These are phyloP conservation scores for Varecia variegata DNA, from an alignment of 2,797 vertebrate species.

Conservation along the genomic window DNA sequence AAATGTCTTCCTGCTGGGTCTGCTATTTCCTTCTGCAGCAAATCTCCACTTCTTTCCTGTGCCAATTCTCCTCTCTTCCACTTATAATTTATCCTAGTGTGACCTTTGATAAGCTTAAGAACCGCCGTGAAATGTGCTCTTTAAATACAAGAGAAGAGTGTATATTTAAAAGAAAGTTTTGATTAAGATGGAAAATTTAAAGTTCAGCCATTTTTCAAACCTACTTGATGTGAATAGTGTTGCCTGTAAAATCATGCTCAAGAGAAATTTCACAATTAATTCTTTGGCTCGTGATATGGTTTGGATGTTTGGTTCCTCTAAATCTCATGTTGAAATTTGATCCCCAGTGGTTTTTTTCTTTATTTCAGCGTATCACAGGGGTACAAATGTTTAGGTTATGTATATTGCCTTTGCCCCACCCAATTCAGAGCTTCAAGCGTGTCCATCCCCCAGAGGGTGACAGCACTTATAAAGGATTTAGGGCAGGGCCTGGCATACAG, in stretches of 20 bases:
- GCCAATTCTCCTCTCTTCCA: neutral
- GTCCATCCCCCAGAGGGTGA: neutral
- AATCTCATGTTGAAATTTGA: neutral
- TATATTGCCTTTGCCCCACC: no score
- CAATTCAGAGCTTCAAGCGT: no score
- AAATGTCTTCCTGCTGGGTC: neutral
- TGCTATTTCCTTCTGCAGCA: neutral
- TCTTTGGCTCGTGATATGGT: neutral
- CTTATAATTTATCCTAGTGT: slow-evolving; percentile 37
- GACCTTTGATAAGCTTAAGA: slow-evolving; percentile 68
- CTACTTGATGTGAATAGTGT: neutral
- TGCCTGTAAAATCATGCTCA: neutral
- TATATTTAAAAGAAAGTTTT: slow-evolving; percentile 46
- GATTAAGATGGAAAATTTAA: slow-evolving; percentile 66
- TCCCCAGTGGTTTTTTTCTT: neutral
- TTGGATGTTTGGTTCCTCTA: neutral
- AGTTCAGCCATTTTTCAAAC: slow-evolving; percentile 39
- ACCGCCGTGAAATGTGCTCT: slow-evolving; percentile 53
- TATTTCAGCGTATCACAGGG: no score
- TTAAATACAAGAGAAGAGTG: slow-evolving; percentile 49
- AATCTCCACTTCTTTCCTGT: neutral
- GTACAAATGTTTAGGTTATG: no score
- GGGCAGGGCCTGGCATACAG: neutral
- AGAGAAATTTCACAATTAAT: slow-evolving; percentile 1
- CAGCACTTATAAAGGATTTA: neutral